These are phyloP conservation scores for Chondrilla cf. caribensis DNA, from an alignment of 37 sponge, comb jelly and placozoan species.

Conservation along the genomic window DNA sequence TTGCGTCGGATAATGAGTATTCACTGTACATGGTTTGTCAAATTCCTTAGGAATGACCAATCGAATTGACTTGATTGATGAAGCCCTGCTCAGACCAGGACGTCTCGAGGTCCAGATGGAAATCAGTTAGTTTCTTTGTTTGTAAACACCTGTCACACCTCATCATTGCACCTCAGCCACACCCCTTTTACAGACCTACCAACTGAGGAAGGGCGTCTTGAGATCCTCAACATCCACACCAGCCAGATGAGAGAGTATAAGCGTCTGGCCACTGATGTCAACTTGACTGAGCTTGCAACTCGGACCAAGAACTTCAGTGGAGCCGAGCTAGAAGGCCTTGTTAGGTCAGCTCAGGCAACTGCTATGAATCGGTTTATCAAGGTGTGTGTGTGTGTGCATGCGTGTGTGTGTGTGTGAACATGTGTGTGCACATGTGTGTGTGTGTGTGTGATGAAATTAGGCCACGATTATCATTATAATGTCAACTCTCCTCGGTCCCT, in stretches of 20 bases:
- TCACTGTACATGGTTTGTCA: too few species aligned
- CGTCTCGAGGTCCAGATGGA: constrained; percentile 98
- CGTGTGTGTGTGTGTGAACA: too few species aligned
- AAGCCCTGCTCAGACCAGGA: constrained; percentile 93
- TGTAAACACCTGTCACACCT: not conserved
- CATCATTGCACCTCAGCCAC: not conserved
- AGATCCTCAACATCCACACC: constrained; percentile 95
- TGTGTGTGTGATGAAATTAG: too few species aligned
- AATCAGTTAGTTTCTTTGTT: constrained; percentile 44
- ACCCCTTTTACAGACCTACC: constrained; percentile 65
- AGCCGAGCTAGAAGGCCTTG: constrained; percentile 96
- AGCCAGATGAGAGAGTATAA: constrained; percentile 58
- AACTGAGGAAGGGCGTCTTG: constrained; percentile 81
- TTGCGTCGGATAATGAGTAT: too few species aligned
- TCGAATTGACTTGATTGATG: constrained; percentile 96
- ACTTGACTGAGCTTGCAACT: constrained; percentile 64
- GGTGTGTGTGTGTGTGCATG: constrained; percentile 20
- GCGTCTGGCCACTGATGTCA: constrained; percentile 64
- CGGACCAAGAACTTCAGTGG: constrained; percentile 95
- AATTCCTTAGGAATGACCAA: constrained; percentile 91
- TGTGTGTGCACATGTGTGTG: not conserved
- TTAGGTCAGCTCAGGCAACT: constrained; percentile 81
- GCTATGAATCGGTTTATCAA: constrained; percentile 91
- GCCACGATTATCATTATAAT: too few species aligned
- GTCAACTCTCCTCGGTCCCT: too few species aligned